These are phyloP conservation scores for Hucho hucho DNA, from an alignment of 2,113 vertebrate genomes.

Conservation along the genomic window DNA sequence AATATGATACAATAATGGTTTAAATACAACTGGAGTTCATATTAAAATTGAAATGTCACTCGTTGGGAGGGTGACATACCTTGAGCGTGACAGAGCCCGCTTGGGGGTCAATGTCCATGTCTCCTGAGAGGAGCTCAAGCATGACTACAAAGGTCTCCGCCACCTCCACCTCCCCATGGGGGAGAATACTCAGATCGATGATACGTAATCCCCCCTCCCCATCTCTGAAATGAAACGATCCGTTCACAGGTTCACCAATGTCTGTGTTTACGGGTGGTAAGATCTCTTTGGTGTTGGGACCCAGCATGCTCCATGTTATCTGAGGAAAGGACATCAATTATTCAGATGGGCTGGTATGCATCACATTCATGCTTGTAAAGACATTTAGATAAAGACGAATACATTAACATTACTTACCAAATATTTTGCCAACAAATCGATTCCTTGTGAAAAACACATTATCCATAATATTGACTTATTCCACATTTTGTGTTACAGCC, in stretches of 20 bases:
- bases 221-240: conserved; percentile 83
- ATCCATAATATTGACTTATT: too few species aligned
- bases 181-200: conserved; percentile 80
- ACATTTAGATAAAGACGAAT: too few species aligned
- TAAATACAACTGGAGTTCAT: neutral
- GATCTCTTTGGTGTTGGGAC: conserved; percentile 83
- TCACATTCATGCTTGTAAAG: too few species aligned
- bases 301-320: conserved; percentile 87
- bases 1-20: neutral
- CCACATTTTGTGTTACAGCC: too few species aligned
- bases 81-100: conserved; percentile 80
- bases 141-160: conserved; percentile 83
- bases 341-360: neutral
- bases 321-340: conserved; percentile 52
- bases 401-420: too few species aligned
- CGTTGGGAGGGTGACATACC: conserved; percentile 67
- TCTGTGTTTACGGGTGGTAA: conserved; percentile 79
- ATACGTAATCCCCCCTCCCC: conserved; percentile 76
- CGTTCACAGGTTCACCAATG: conserved; percentile 84
- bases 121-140: conserved; percentile 80
- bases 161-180: conserved; percentile 86
- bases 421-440: too few species aligned
- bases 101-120: conserved; percentile 82
- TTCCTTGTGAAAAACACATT: too few species aligned
- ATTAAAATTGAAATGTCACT: neutral